Base-by-base conservation (phyloP, 2,113 vertebrate species). In the Archilochus colubris region DNA sequence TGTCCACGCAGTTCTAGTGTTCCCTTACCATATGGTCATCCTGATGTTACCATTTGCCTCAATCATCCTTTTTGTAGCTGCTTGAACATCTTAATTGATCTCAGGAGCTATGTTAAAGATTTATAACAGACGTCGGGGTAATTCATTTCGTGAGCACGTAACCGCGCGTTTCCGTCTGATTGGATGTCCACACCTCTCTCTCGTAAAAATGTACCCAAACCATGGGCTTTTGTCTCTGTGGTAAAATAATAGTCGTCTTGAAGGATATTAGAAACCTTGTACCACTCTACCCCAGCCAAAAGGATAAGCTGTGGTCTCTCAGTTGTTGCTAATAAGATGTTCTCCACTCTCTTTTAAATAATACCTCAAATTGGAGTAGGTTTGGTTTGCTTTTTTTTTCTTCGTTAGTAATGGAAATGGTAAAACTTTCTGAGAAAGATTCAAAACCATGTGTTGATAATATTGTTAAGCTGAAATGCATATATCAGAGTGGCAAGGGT, bases 31-130 rank as follows among this genome's bases (percentile, higher is more conserved):
- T 98, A 98, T 98, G 98, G 98, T 97, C 97, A 98, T 96, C 98
- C 98, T 98, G 98, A 98, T 98, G 98, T 97, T 98, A 94, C 97
- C 97, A 93, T 98, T 98, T 98, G 97, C 97, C 97, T 98, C 97
- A 98, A 98, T 98, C 98, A 98, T 98, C 97, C 97, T 97, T 98
- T 98, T 97, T 98, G 98, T 98, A 97, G 97, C 96, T 97, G 97
- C 96, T 97, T 97, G 97, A 98, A 96, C 97, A 88, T 98, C 98
- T 98, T 98, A 98, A 98, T 97, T 98, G 98, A 98, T 98, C 98
- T 98, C 98, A 86, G 97, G 98, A 98, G 98, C 97, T 97, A 95
- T 78, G 97, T 97, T 97, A 97, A 98, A 96, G 97, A 98, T 98
- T 98, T 98, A 98, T 94, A 97, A 88, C 97, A 96, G 97, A 79